Conservation (phyloP, 2,113 vertebrate genomes). For the Laterallus jamaicensis region DNA sequence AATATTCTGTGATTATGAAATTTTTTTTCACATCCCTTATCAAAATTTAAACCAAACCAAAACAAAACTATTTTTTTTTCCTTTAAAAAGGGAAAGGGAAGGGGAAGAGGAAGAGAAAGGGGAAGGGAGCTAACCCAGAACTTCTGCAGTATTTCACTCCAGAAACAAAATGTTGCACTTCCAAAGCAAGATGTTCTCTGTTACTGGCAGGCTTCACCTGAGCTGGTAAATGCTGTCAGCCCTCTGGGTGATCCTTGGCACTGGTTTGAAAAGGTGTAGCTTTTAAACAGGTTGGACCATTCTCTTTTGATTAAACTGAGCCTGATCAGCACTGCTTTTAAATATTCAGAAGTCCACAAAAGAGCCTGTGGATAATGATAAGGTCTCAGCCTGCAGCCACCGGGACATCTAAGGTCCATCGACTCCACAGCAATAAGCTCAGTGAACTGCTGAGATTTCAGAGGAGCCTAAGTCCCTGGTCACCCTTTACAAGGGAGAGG, state of each 20-base stretch:
- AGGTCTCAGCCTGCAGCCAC: neutral
- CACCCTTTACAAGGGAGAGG: neutral
- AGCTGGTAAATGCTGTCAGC: neutral
- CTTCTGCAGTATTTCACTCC: neutral
- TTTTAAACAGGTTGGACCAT: neutral
- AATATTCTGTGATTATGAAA: neutral
- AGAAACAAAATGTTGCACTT: neutral
- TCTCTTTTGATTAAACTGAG: neutral
- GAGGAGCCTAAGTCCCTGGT: neutral
- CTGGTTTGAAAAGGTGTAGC: neutral
- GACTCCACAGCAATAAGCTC: neutral
- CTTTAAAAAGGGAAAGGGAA: too few relatives aligned
- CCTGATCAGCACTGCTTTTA: neutral
- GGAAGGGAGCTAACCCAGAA: neutral
- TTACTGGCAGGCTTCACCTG: neutral
- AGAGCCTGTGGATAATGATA: neutral
- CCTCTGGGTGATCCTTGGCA: neutral
- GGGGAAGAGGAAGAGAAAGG: too few relatives aligned
- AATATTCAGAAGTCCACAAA: neutral
- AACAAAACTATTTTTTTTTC: too few relatives aligned
- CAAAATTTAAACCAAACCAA: neutral
- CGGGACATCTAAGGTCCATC: neutral
- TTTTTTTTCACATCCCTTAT: neutral
- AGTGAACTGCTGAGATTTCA: neutral
- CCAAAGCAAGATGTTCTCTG: neutral